A percentile compares a stretch with the other conserved stretches of the same genome.
phyloP scores from a whole-genome alignment of 2,113 vertebrate genomes.

The Psammodynastes pulverulentus region DNA sequence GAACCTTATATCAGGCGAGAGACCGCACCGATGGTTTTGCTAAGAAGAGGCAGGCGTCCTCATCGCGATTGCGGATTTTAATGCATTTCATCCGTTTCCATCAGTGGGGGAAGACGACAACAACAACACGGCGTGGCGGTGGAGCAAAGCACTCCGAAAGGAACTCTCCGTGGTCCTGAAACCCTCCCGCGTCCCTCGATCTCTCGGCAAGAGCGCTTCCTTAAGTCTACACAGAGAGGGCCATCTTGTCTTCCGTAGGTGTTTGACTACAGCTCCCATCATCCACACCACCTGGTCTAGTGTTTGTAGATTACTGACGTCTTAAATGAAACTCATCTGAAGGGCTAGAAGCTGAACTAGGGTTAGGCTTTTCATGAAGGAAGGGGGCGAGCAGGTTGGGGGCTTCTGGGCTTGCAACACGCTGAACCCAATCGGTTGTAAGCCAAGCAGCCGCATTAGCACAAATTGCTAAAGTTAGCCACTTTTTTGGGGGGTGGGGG shows the following conservation, averaged over 20 bases:
- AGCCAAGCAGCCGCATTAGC: background rate
- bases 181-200: background rate
- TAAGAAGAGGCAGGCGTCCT: background rate
- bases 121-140: fast-evolving
- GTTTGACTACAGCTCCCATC: background rate
- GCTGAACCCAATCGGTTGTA: background rate
- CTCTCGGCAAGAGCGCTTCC: background rate
- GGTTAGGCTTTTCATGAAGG: background rate
- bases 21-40: background rate
- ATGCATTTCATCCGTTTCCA: background rate
- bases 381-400: background rate
- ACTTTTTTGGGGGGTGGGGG: background rate
- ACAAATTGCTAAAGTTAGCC: background rate
- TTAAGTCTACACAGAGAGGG: background rate
- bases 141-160: background rate
- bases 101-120: fast-evolving
- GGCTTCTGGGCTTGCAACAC: background rate
- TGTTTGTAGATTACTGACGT: background rate
- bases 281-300: background rate
- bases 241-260: background rate
- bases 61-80: background rate
- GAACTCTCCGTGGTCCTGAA: constrained; percentile 19
- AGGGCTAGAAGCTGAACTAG: background rate
- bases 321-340: background rate
- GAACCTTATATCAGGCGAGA: background rate